phyloP scores from a whole-genome alignment of 2,113 vertebrate species.

The Ciconia boyciana region DNA sequence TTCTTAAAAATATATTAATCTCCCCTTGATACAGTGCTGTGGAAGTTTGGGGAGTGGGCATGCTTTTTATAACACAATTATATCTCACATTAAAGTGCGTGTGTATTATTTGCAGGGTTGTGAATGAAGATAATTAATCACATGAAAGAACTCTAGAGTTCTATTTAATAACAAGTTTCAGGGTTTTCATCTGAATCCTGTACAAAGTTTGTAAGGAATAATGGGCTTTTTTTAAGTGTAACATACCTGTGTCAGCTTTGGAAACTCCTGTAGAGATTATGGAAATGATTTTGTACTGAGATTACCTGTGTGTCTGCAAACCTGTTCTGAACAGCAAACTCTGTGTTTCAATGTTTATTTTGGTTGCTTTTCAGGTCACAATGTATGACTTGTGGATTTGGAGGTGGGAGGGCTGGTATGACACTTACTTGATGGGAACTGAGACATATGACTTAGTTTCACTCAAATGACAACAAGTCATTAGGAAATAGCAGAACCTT shows the following conservation, averaged over 20 bases:
- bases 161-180: background rate
- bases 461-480: background rate
- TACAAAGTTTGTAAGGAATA: background rate
- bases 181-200: background rate
- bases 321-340: background rate
- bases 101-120: background rate
- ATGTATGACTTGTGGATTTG: background rate
- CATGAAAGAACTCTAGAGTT: background rate
- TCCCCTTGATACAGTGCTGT: background rate
- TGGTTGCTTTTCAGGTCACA: background rate
- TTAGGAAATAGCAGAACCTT: background rate
- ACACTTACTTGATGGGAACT: background rate
- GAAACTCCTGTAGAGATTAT: background rate
- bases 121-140: background rate
- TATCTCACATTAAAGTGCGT: background rate
- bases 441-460: background rate
- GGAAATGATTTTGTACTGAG: background rate
- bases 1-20: background rate
- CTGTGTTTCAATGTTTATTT: background rate
- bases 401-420: background rate
- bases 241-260: background rate
- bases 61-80: background rate
- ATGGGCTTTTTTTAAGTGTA: background rate
- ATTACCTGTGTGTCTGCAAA: background rate
- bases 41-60: too few relatives aligned